Percentiles rank a stretch among this genome's conserved stretches.
phyloP scores from a whole-genome alignment of 2,888 invertebrate species.

The Hemistola chrysoprasaria region DNA sequence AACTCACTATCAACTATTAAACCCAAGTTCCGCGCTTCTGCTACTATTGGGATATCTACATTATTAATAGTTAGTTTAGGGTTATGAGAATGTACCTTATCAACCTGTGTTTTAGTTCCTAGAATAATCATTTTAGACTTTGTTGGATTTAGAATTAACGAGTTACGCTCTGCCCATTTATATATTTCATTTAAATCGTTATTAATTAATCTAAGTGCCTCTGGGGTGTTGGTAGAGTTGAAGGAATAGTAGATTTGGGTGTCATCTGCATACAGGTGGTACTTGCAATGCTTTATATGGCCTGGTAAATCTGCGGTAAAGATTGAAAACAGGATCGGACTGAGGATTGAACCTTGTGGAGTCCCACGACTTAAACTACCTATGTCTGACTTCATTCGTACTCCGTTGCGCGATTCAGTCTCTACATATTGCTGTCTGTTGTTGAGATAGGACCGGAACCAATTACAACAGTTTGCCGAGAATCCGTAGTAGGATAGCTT shows the following conservation, averaged over 20 bases:
- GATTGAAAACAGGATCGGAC: conserved; percentile 2
- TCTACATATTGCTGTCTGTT: conserved; percentile 15
- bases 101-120: too few relatives aligned
- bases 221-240: too few relatives aligned
- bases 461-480: conserved; percentile 3
- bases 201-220: too few relatives aligned
- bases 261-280: too few relatives aligned
- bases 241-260: too few relatives aligned
- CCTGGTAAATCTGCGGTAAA: background rate
- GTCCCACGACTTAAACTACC: background rate
- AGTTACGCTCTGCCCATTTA: too few relatives aligned
- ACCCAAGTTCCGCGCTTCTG: background rate
- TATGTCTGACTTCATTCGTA: too few relatives aligned
- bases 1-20: conserved; percentile 2
- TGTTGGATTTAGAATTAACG: too few relatives aligned
- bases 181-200: too few relatives aligned
- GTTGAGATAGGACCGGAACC: conserved; percentile 23
- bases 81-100: too few relatives aligned
- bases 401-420: background rate
- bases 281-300: background rate
- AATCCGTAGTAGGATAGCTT: conserved; percentile 24
- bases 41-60: background rate
- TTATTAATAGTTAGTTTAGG: background rate
- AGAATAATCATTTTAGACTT: too few relatives aligned
- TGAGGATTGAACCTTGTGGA: conserved; percentile 18